Base-by-base conservation (phyloP, 2,113 vertebrate genomes). In the Archocentrus centrarchus region DNA sequence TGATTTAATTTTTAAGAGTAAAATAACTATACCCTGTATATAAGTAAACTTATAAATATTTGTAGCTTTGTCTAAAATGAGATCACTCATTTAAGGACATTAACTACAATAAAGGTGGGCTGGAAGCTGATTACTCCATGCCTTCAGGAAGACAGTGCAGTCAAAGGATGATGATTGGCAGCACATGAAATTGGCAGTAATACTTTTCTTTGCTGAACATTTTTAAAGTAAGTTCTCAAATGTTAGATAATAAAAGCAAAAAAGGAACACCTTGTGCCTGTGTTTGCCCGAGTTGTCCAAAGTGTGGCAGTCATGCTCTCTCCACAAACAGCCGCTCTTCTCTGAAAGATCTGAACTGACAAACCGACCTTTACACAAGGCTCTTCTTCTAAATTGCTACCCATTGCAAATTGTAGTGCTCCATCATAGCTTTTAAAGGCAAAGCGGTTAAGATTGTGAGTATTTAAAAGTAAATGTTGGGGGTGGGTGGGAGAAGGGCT, bases 271-370 rank as follows among this genome's bases (percentile, higher is more conserved):
- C 9, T 11, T 27, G 22, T 1, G 13, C 14, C 17, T 87, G 81
- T 18, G 85, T 57, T 86, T 84, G 39, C 75, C 3, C 0, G 0
- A 15, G 18, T 68, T 57, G 50, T 83, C 93, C 93, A 93, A 15
- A 77, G 59, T 86, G 91, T 89, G 93, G 91, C 93, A 93, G 90
- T 85, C 77, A 79, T 7, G 63, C 85, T 83, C 91, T 94, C 79
- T 88, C 4, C 1, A 53, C 75, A 41, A n/a, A 13, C 59, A 32
- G 47, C 59, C 11, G 3, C 6, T 55, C 11, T 35, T 14, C 66
- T 53, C 55, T 55, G 68, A 73, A 35, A 55, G 47, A 73, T 73
- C 55, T 55, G 59, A 35, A 90, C 83, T 73, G 81, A 80, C 83
- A 81, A 86, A 47, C 76, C 87, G 86, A 85, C 82, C 81, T 90